Evolutionary conservation across 2,888 invertebrate genomes (phyloP), one percentile per base, ranked within the genome.

Genomic region (Lasioglossum villosulum): DNA sequence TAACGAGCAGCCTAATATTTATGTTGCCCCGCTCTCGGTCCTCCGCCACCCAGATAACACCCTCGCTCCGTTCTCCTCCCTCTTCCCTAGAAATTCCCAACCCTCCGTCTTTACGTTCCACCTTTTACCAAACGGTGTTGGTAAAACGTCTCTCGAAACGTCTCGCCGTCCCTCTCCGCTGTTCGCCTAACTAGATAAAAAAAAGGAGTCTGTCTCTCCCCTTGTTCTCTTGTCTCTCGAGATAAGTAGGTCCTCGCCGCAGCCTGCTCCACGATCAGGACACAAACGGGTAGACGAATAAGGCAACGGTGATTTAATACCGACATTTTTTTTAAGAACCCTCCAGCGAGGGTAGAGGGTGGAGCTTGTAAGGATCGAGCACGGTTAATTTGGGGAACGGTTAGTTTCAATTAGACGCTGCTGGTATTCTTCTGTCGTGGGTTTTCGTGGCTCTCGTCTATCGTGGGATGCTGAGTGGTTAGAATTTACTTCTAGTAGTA

Each of bases 1-100:
- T 95, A 95, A 95, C 95, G 95, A 95, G 95, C 94, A 95, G 94
- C 93, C 95, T 94, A 94, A 95, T 95, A 95, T 95, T 95, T 95
- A 95, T 95, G 95, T 94, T 90, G 93, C 92, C 93, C 93, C 93
- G 52, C 52, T 52, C 52, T 94, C 94, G 94, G 93, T 93, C 93
- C 92, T 92, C 93, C 92, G 93, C 93, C 93, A 92, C 93, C 93
- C 94, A 95, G 95, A 95, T 95, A 95, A 95, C 94, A 94, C 95
- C 93, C 93, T 92, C 91, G 89, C 91, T 90, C 90, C 90, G 52
- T 52, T 88, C 86, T 83, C 89, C 88, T 84, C 81, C 75, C 80
- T 56, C 81, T 68, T 59, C 37, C 63, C 80, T 34, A 63, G 56
- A 79, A 52, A 52, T 86, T 88, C 84, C 84, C 80, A 34, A 82